A percentile compares a stretch with the other conserved stretches of the same genome.
Evolutionary conservation across 2,113 vertebrate genomes (phyloP).

Genomic region (Cyprinodon brontotheroides): DNA sequence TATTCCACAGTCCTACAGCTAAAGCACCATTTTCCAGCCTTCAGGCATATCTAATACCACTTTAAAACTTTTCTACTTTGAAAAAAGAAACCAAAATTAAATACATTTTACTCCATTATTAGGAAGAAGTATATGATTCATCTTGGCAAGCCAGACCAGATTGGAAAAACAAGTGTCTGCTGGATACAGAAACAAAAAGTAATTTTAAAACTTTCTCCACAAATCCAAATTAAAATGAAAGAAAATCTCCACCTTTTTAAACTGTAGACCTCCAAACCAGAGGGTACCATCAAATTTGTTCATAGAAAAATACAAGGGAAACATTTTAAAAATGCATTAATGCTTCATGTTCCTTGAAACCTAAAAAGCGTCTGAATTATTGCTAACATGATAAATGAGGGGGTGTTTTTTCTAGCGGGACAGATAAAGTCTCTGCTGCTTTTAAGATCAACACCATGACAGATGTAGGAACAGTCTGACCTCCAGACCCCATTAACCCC

Average conservation of each 20-base stretch:
- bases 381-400: not conserved
- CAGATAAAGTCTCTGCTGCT: not conserved
- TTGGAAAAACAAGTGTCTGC: too few relatives aligned
- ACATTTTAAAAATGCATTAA: not conserved
- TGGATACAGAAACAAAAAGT: not conserved
- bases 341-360: not conserved
- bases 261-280: not conserved
- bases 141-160: not conserved
- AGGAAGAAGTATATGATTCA: too few relatives aligned
- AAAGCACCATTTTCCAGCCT: too few relatives aligned
- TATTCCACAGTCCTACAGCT: too few relatives aligned
- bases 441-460: constrained; percentile 31
- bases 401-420: not conserved
- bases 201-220: not conserved
- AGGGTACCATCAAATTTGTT: too few relatives aligned
- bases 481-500: constrained; percentile 51
- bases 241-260: not conserved
- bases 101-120: too few relatives aligned
- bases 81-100: too few relatives aligned
- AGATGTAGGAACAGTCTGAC: constrained; percentile 44
- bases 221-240: not conserved
- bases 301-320: not conserved
- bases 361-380: not conserved
- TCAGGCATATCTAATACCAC: too few relatives aligned
- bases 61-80: too few relatives aligned